phyloP scores from a whole-genome alignment of 37 sponge, comb jelly and placozoan genomes.

The Cladorhizidae sp. region DNA sequence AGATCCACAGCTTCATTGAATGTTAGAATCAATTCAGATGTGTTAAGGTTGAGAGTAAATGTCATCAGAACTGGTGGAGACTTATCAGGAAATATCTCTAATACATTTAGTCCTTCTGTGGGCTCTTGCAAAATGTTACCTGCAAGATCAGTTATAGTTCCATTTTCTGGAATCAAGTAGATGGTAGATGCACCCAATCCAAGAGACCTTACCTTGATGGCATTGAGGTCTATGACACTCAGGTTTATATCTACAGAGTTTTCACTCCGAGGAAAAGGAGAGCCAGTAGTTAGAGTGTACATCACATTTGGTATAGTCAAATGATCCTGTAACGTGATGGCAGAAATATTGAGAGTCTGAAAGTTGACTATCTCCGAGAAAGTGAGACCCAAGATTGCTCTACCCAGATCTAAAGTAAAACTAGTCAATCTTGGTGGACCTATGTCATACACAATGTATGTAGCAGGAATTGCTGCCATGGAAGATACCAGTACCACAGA shows the following conservation, averaged over 20 bases:
- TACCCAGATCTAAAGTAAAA: constrained; percentile 78
- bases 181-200: constrained; percentile 63
- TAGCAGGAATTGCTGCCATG: constrained; percentile 34
- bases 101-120: constrained; percentile 35
- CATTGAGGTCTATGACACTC: constrained; percentile 67
- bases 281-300: constrained; percentile 59
- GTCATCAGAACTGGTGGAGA: constrained; percentile 45
- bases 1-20: constrained; percentile 83
- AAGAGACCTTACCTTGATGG: constrained; percentile 59
- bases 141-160: constrained; percentile 65
- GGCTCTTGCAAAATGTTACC: constrained; percentile 46
- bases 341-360: constrained; percentile 38
- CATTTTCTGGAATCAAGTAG: constrained; percentile 49
- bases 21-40: constrained; percentile 64
- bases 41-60: constrained; percentile 78
- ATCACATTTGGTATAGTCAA: constrained; percentile 13
- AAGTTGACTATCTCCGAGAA: constrained; percentile 79
- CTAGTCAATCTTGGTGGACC: constrained; percentile 65
- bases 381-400: constrained; percentile 48
- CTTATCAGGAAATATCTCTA: constrained; percentile 55
- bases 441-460: constrained; percentile 50
- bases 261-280: constrained; percentile 14
- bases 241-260: constrained; percentile 29
- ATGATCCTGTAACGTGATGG: constrained; percentile 63
- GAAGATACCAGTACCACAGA: constrained; percentile 37